Base-by-base conservation (phyloP, 2,888 invertebrate genomes). In the Phorcus lineatus region DNA sequence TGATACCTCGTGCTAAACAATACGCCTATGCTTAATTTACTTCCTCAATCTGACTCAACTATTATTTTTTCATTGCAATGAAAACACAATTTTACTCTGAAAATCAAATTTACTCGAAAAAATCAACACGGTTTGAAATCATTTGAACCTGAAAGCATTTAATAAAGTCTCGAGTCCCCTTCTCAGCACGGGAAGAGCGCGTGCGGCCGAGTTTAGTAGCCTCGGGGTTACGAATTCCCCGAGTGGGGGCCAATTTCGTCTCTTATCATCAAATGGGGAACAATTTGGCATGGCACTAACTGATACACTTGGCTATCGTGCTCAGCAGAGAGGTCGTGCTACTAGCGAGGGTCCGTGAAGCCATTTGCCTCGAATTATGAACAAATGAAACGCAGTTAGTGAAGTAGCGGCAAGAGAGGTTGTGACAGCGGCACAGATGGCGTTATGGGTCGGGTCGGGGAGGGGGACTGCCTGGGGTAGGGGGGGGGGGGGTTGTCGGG, bases 221-320 rank as follows among this genome's bases (percentile, higher is more conserved):
- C 76, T n/a, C 76, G 24, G 36, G 76, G 55, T 55, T 55, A 17
- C 55, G 31, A 36, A 76, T 55, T 52, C 76, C 76, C 54, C 16
- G 55, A 54, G 76, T 31, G 76, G 55, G 28, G 24, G 54, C 24
- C 76, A 76, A 76, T 76, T 76, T 76, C 28, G 76, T 40, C 76
- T 76, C 76, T 76, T 76, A 76, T 76, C 76, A 54, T 76, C 76
- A 76, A 76, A 76, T 76, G 54, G 76, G 54, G 76, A 76, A 55
- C 76, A 76, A 76, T 76, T 76, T 76, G 31, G 53, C 76, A 28
- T 17, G 55, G 76, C 76, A 76, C 53, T 76, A 76, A 54, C 76
- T n/a, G 55, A 55, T 28, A 24, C 76, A n/a, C 76, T 36, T 24
- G 19, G 31, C 76, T 55, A 36, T 31, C 53, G 16, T 22, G 31